Base-by-base conservation (phyloP, 2,113 vertebrate genomes). In the Chroicocephalus ridibundus region DNA sequence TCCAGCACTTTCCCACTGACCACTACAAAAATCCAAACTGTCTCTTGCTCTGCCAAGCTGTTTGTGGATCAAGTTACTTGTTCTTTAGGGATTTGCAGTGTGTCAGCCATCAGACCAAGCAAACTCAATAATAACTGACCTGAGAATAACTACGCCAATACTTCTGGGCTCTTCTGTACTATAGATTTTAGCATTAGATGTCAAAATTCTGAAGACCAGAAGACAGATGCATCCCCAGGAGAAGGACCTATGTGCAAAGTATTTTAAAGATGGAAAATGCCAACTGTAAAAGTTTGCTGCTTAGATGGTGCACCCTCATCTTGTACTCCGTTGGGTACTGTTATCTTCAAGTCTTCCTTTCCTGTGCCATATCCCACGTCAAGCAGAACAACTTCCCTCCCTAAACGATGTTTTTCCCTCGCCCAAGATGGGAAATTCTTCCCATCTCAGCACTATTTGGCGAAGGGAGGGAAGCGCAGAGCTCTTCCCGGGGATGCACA, bases 21-120 rank as follows among this genome's bases (percentile, higher is more conserved):
- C 82, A 95, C 55, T 51, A 47, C 82, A 83, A 90, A 96, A 81
- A 83, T 55, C 36, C 72, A 77, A 86, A 70, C 79, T 78, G 71
- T 72, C 70, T 90, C 58, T 52, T 55, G n/a, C 19, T 86, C 86
- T 93, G 90, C 46, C 85, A 70, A 74, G 76, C 54, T 75, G 68
- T 77, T 90, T 77, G 85, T 70, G 60, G 93, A 88, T 90, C 84
- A 66, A 83, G 42, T 38, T 81, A 62, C 42, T 49, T 5, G 9
- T 27, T 83, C 95, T 74, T 80, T 2, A 49, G 71, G 79, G 95
- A 92, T 74, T 1, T 85, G 55, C 70, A 57, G 40, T 10, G 16
- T 66, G 64, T 88, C 85, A 94, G 75, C 62, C 79, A 86, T 29
- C 82, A 88, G 68, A 91, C 27, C 64, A 60, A 80, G 88, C 69